Evolutionary conservation across 2,797 vertebrate genomes (phyloP).

Genomic region (Parambassis ranga): DNA sequence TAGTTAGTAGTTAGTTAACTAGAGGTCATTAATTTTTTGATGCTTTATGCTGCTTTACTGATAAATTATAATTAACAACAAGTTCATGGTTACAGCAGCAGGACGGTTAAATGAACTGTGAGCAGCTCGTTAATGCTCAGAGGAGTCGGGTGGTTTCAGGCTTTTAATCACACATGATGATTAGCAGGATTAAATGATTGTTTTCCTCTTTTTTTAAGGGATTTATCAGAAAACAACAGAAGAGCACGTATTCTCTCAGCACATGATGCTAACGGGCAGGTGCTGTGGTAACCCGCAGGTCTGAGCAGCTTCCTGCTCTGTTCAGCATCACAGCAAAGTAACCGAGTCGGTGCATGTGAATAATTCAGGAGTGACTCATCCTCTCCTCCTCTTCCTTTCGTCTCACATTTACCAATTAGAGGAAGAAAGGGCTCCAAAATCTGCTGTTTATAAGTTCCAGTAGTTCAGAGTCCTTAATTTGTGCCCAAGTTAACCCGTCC

Average conservation of each 20-base stretch:
- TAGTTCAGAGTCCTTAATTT: conserved; percentile 50
- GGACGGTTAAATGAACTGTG: too few species aligned
- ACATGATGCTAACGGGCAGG: conserved; percentile 27
- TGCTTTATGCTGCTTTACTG: too few species aligned
- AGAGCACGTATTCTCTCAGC: too few species aligned
- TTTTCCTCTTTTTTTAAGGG: not conserved
- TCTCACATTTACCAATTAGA: conserved; percentile 50
- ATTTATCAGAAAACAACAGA: too few species aligned
- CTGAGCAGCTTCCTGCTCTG: conserved; percentile 30
- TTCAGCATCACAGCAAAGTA: conserved; percentile 17
- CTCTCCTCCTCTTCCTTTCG: conserved; percentile 7
- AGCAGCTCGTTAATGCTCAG: too few species aligned
- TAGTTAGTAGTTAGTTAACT: too few species aligned
- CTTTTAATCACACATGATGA: too few species aligned
- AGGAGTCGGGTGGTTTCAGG: too few species aligned
- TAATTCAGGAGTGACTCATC: conserved; percentile 45
- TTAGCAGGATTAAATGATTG: too few species aligned
- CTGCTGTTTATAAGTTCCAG: conserved; percentile 36
- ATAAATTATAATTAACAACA: too few species aligned
- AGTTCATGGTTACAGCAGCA: too few species aligned
- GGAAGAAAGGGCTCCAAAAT: conserved; percentile 30
- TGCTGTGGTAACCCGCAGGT: conserved; percentile 35
- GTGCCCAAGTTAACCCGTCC: conserved; percentile 67
- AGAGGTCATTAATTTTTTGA: too few species aligned
- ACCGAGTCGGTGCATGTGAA: conserved; percentile 16